These are phyloP conservation scores for Zygothrica quintamaculata DNA, from an alignment of 2,888 invertebrate genomes.

Conservation along the genomic window DNA sequence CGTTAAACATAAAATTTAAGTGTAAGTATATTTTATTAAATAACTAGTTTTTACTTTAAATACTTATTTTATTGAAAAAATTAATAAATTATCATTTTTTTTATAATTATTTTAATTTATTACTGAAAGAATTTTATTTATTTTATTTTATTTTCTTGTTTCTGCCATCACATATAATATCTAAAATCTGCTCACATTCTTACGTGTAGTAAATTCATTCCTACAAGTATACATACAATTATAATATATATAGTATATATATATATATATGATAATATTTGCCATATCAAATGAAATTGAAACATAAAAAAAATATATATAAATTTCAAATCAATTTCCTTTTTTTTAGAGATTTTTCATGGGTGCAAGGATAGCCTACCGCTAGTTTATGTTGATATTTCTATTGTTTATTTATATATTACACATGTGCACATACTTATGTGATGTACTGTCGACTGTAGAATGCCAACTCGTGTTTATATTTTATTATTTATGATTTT, in stretches of 20 bases:
- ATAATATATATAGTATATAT: no score
- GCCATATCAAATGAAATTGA: slow-evolving; percentile 29
- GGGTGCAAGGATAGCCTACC: no score
- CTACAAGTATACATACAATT: slow-evolving; percentile 51
- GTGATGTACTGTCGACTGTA: neutral
- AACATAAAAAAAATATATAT: slow-evolving; percentile 9
- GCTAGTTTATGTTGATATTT: slow-evolving; percentile 7
- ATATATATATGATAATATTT: slow-evolving; percentile 31
- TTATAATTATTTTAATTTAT: slow-evolving; percentile 24
- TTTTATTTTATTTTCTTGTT: no score
- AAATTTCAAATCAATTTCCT: neutral
- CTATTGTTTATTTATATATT: neutral
- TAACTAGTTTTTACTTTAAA: no score
- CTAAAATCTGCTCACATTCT: slow-evolving; percentile 65
- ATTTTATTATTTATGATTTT: slow-evolving; percentile 57
- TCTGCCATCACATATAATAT: slow-evolving; percentile 68
- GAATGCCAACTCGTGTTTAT: slow-evolving; percentile 18
- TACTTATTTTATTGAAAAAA: no score
- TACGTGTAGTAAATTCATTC: slow-evolving; percentile 68
- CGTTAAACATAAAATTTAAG: no score
- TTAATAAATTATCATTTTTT: no score
- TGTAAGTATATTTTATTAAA: no score
- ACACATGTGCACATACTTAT: slow-evolving; percentile 8
- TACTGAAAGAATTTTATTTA: slow-evolving; percentile 54
- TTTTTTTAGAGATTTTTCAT: no score